A percentile compares a stretch with the other conserved stretches of the same genome.
Conservation (phyloP, 2,888 invertebrate species). For the Miltochrista miniata region DNA sequence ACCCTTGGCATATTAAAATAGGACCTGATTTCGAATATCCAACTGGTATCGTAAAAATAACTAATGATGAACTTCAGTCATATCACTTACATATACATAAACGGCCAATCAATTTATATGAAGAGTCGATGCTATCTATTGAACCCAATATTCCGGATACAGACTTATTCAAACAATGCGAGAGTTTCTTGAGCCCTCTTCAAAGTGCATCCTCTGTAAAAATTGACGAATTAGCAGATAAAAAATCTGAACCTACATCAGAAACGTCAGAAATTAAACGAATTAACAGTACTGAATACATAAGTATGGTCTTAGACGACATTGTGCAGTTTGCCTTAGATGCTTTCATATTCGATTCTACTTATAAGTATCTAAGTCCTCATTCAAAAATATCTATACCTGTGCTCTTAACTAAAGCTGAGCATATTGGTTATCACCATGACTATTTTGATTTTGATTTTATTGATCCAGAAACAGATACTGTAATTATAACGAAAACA, state of each 20-base stretch:
- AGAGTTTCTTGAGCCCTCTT: conserved; percentile 5
- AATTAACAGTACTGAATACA: conserved; percentile 29
- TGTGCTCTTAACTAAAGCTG: conserved; percentile 59
- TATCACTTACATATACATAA: conserved; percentile 59
- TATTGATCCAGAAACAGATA: conserved; percentile 43
- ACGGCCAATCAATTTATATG: conserved; percentile 38
- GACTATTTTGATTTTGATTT: conserved; percentile 59
- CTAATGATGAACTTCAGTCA: conserved; percentile 40
- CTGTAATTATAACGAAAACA: conserved; percentile 46
- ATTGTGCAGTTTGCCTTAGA: conserved; percentile 54
- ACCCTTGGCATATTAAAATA: conserved; percentile 60
- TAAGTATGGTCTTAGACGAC: conserved; percentile 44
- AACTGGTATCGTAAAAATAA: conserved; percentile 43
- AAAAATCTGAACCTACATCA: neutral
- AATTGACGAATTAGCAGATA: neutral
- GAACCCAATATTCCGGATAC: conserved; percentile 33
- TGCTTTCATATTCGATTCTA: conserved; percentile 56
- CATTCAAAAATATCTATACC: conserved; percentile 42
- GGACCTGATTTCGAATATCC: conserved; percentile 43
- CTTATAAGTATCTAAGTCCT: conserved; percentile 48
- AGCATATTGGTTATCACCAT: conserved; percentile 64
- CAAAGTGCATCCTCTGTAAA: neutral
- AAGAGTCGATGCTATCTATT: conserved; percentile 26
- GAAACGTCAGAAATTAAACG: neutral
- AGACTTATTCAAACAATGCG: neutral